Evolutionary conservation across 2,888 invertebrate species (phyloP), one percentile per base, ranked within the genome.

Genomic region (Odiellus spinosus): DNA sequence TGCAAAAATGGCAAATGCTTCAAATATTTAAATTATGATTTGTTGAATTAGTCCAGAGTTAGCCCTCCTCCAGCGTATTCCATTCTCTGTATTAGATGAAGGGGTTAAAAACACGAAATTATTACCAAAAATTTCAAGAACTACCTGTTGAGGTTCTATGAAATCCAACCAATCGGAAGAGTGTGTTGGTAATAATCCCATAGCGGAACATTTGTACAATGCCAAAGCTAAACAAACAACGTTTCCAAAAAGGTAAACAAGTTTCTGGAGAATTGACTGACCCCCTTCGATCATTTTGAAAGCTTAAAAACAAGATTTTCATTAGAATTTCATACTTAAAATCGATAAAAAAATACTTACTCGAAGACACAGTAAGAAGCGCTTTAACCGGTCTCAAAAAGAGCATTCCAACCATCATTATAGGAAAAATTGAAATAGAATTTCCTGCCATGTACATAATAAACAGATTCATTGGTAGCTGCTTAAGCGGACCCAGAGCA

Each of bases 331-430:
- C 12, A 6, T 38, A 6, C 4, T 26, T 26, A n/a, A 44, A 44
- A 8, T 26, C 8, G 10, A 18, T 17, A 6, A 10, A 17, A 8
- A 26, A 46, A 34, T 36, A 59, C 64, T 61, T 59, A 73, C 63
- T 71, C 56, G 67, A 67, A 56, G 70, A 71, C 51, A 90, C 82
- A 1, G 87, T 73, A 65, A 96, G 86, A 47, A 98, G 73, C 2
- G 96, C 93, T 69, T 96, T 95, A 20, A 96, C 77, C 2, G 96
- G 96, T 52, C 95, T 73, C 60, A 96, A 82, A 59, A 96, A 81
- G 70, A 98, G 75, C 98, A 99, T 98, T 39, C 93, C 95, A 8
- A 99, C 93, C 98, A 99, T 99, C 98, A 99, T 98, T 42, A 99
- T 98, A 0, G 98, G 98, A 61, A 99, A 96, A 59, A 99, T 96